Evolutionary conservation across 2,888 invertebrate genomes (phyloP).

Genomic region (Emmelina monodactyla): DNA sequence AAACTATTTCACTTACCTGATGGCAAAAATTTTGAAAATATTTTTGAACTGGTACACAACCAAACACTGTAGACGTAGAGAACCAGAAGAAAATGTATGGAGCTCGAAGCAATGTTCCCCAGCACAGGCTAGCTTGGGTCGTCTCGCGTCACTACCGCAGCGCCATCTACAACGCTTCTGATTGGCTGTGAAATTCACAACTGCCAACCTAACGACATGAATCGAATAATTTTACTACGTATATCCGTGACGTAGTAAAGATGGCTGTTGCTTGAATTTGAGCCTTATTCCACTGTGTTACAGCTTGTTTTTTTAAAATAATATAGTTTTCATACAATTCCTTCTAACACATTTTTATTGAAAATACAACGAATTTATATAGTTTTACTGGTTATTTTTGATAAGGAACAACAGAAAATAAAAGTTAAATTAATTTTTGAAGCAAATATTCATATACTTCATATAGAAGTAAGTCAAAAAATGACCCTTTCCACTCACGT

Average conservation of each 20-base stretch:
- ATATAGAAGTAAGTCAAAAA: constrained; percentile 61
- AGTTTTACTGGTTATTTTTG: no score
- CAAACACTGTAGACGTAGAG: constrained; percentile 64
- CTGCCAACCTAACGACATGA: constrained; percentile 36
- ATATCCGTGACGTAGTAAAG: constrained; percentile 50
- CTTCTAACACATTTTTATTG: constrained; percentile 39
- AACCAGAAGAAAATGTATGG: constrained; percentile 67
- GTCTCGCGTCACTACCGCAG: constrained; percentile 52
- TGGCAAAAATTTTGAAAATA: constrained; percentile 65
- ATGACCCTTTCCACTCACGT: constrained; percentile 45
- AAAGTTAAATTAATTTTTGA: constrained; percentile 26
- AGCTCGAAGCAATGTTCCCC: constrained; percentile 62
- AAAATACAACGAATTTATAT: constrained; percentile 30
- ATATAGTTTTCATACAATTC: constrained; percentile 41
- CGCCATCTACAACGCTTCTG: constrained; percentile 49
- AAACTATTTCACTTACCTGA: constrained; percentile 58
- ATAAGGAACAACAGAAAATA: not conserved
- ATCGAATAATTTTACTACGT: constrained; percentile 51
- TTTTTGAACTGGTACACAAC: constrained; percentile 65
- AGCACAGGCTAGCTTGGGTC: constrained; percentile 60
- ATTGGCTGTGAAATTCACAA: constrained; percentile 40
- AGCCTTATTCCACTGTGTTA: constrained; percentile 14
- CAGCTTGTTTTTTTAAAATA: constrained; percentile 19
- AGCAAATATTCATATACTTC: constrained; percentile 26
- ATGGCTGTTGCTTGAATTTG: constrained; percentile 19